Base-by-base conservation (phyloP, 30 jellyfish, hydroid and myxozoan species). In the Sanderia malayensis region DNA sequence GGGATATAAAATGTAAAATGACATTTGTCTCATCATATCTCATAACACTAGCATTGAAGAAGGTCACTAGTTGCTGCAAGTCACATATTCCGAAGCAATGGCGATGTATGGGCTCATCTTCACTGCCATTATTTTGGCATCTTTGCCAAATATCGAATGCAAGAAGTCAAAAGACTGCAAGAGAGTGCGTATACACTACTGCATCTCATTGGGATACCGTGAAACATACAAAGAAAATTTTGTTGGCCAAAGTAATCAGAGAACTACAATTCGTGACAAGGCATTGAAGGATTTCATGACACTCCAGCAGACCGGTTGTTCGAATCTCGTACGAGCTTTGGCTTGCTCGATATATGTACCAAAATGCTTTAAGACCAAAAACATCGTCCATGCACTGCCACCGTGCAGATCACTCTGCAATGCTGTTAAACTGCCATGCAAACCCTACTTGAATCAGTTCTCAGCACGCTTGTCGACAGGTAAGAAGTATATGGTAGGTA, bases 331-430 rank as follows among this genome's bases (percentile, higher is more conserved):
- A 1, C 26, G 18, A 29, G 58, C 74, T 1, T 62, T 26, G 26
- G 49, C 74, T 1, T 62, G 74, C 30, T 33, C 74, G 2, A 62
- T 62, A 4, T 62, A 26, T 25, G 55, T 57, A 7, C 74, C 74
- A 1, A 23, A 1, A 1, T 20, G 46, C 17, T 2, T 29, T 2
- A 62, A 62, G 55, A 33, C 23, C 4, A 24, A 24, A 24, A 57
- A 57, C 1, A 15, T 19, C 23, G n/a, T n/a, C n/a, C n/a, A n/a
- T n/a, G n/a, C n/a, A n/a, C 25, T 62, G 74, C 74, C 74, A 1
- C 74, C 74, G 1, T 62, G 74, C 55, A 33, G 26, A 29, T 62
- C 74, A 17, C 74, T 62, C 8, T 62, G 74, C 55, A 31, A 25
- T 11, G 28, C 37, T 8, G 49, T 41, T 11, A 7, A 62, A n/a